Evolutionary conservation across 2,797 vertebrate genomes (phyloP).

Genomic region (Spinus pinus): DNA sequence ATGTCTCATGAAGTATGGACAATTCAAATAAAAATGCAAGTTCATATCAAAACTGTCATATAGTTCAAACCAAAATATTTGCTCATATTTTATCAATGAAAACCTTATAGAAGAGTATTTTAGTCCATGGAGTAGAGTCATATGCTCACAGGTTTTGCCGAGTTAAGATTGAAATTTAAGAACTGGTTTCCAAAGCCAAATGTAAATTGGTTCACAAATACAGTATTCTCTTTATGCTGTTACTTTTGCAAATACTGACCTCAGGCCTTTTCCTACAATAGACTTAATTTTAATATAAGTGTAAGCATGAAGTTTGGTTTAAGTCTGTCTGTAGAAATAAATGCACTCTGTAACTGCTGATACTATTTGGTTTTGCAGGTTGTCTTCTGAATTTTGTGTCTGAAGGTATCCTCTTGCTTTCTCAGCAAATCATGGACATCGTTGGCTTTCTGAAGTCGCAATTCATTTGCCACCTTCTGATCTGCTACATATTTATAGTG

Average conservation of each 20-base stretch:
- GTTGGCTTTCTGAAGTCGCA: conserved; percentile 88
- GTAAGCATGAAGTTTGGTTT: background rate
- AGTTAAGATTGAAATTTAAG: background rate
- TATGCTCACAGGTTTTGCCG: background rate
- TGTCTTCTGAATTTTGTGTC: conserved; percentile 31
- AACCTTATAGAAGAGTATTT: background rate
- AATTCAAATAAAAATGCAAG: background rate
- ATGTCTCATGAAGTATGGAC: background rate
- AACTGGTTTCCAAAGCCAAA: background rate
- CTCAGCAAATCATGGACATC: conserved; percentile 83
- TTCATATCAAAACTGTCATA: background rate
- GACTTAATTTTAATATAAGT: background rate
- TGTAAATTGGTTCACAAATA: background rate
- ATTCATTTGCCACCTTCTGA: conserved; percentile 88
- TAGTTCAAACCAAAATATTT: background rate
- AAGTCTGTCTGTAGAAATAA: background rate
- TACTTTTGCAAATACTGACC: background rate
- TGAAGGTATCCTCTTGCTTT: conserved; percentile 10
- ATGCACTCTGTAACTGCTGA: background rate
- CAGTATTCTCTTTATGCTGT: background rate
- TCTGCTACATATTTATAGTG: conserved; percentile 92
- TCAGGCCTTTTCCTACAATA: background rate
- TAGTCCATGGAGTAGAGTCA: background rate
- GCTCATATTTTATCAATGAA: background rate
- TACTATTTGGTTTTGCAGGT: conserved; percentile 63